These are phyloP conservation scores for Apoda limacodes DNA, from an alignment of 2,888 invertebrate genomes.

Conservation along the genomic window DNA sequence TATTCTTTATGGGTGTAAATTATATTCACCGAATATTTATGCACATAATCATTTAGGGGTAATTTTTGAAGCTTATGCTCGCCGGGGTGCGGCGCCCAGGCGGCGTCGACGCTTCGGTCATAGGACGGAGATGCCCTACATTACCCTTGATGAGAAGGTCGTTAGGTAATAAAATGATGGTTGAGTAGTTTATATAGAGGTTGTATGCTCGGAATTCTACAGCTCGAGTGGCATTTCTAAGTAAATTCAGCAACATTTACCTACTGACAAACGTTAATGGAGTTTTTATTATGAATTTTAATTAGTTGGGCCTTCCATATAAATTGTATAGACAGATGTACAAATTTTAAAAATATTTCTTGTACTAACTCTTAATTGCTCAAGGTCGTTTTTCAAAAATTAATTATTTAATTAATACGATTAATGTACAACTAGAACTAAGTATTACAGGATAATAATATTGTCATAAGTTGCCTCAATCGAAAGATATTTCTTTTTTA, in stretches of 20 bases:
- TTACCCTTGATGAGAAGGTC: constrained; percentile 37
- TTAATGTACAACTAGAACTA: no score
- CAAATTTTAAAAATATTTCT: constrained; percentile 1
- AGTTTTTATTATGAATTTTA: constrained; percentile 1
- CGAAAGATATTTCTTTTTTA: no score
- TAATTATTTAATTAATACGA: no score
- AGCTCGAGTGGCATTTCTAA: neutral
- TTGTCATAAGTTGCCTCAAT: no score
- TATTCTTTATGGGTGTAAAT: no score
- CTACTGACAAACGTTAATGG: no score
- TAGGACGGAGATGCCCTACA: constrained; percentile 38
- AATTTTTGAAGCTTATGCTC: constrained; percentile 11
- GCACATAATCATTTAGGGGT: constrained; percentile 9
- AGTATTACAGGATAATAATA: no score
- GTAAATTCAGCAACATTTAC: no score
- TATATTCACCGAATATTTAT: no score
- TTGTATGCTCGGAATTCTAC: constrained; percentile 1
- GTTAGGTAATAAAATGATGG: constrained; percentile 41
- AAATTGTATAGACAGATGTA: neutral
- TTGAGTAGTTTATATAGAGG: no score
- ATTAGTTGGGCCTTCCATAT: neutral
- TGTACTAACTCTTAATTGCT: no score
- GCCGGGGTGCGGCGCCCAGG: constrained; percentile 18
- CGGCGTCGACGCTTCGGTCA: constrained; percentile 17
- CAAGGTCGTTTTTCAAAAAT: no score